These are phyloP conservation scores for Bambusicola thoracicus DNA, from an alignment of 2,113 vertebrate species.

Conservation along the genomic window DNA sequence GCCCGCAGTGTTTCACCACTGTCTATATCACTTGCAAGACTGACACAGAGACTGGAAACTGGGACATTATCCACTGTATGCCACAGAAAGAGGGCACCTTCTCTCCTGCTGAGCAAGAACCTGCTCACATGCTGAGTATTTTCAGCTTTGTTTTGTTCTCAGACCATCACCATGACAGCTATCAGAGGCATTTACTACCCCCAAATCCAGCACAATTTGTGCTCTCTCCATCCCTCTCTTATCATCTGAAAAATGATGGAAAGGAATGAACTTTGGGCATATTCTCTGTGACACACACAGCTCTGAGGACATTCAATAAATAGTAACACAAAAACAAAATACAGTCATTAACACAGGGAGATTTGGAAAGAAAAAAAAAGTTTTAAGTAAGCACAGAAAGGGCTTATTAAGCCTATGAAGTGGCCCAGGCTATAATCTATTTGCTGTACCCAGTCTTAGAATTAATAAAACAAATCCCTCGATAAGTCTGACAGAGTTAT, in stretches of 20 bases:
- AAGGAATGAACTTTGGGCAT: not conserved
- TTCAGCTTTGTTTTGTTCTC: not conserved
- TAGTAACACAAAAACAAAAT: constrained; percentile 33
- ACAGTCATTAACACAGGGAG: not conserved
- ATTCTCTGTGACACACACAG: not conserved
- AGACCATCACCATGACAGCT: not conserved
- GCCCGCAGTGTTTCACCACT: not conserved
- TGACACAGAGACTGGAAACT: not conserved
- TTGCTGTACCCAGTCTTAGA: constrained; percentile 62
- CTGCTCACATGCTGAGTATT: not conserved
- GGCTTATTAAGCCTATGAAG: constrained; percentile 25
- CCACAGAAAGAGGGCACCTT: not conserved
- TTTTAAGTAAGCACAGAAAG: constrained; percentile 45
- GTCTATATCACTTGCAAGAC: not conserved
- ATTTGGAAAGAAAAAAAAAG: not conserved
- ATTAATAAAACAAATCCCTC: constrained; percentile 80
- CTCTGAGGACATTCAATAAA: constrained; percentile 31
- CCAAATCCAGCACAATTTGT: not conserved
- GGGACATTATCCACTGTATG: not conserved
- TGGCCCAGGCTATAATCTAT: constrained; percentile 63
- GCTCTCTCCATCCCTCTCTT: constrained; percentile 5
- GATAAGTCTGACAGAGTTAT: constrained; percentile 68
- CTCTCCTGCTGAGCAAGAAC: not conserved
- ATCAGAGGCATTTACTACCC: constrained; percentile 10
- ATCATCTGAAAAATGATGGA: not conserved